A percentile compares a stretch with the other conserved stretches of the same genome.
These are phyloP conservation scores for Gallinago undulata DNA, from an alignment of 2,113 vertebrate species.

Conservation along the genomic window DNA sequence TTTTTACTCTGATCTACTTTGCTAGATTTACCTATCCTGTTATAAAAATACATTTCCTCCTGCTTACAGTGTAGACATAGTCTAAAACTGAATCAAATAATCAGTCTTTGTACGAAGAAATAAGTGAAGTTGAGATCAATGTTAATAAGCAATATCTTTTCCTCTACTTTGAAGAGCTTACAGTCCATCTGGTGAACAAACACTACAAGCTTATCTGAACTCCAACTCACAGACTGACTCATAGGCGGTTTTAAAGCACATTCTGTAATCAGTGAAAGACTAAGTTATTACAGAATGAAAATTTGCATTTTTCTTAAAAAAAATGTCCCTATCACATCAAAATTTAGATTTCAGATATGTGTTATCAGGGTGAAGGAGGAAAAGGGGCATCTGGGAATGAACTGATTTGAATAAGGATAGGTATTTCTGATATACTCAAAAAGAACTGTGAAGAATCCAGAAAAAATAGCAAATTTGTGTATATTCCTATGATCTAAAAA, in stretches of 20 bases:
- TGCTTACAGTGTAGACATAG: not conserved
- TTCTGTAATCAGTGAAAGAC: constrained; percentile 67
- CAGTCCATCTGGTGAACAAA: constrained; percentile 59
- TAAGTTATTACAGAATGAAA: constrained; percentile 61
- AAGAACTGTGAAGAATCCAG: not conserved
- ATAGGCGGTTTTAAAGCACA: constrained; percentile 21
- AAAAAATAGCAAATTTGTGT: not conserved
- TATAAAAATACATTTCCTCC: not conserved
- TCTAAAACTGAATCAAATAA: not conserved
- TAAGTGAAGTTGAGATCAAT: not conserved
- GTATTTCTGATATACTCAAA: not conserved
- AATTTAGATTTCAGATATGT: not conserved
- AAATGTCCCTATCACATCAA: not conserved
- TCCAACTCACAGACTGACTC: constrained; percentile 65
- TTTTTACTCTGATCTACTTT: not conserved
- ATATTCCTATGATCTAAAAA: not conserved
- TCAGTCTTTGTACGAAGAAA: not conserved
- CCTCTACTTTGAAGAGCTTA: constrained; percentile 30
- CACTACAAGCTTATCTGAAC: constrained; percentile 48
- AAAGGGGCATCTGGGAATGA: not conserved
- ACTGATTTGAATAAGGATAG: not conserved
- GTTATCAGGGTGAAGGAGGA: not conserved
- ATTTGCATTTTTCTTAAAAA: constrained; percentile 50
- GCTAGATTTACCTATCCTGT: not conserved
- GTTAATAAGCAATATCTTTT: constrained; percentile 50